Base-by-base conservation (phyloP, 2,113 vertebrate genomes). In the Cynocephalus volans region DNA sequence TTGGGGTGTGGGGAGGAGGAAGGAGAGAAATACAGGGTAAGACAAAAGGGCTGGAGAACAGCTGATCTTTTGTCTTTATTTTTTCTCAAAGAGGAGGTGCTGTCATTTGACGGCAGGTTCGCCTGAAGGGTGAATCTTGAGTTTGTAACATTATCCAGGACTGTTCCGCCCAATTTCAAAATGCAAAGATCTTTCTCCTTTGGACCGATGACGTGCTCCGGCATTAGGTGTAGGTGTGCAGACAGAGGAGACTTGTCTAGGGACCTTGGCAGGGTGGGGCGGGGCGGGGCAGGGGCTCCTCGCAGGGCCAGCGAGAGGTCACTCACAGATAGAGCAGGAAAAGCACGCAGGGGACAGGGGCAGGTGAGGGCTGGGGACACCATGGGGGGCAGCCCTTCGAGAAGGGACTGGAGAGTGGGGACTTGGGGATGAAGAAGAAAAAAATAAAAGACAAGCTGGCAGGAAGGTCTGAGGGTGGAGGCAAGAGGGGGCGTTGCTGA, bases 61-160 rank as follows among this genome's bases (percentile, higher is more conserved):
- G 98, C 96, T 97, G 97, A 97, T 96, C 91, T 97, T 72, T 18
- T 50, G 23, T 69, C 62, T 58, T 81, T 64, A 11, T 69, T 92
- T 79, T 67, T 95, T 89, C 97, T 97, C 96, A 96, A 92, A 98
- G 41, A 41, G 41, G 88, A 98, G 98, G 96, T 81, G 76, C 81
- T 93, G 96, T 97, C 96, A 73, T 97, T 95, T 95, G 98, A 97
- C 64, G 87, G 97, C 98, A 98, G 93, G 98, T 91, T 96, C 98
- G 96, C 97, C 98, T 94, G 93, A 86, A 69, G 95, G 97, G 88
- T 79, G 81, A 97, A 15, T 45, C 97, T 97, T 76, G 96, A 80
- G 82, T 95, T 69, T 98, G 93, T 95, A 98, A 98, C 98, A 89
- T 97, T 97, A 70, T 70, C 62, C 84, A 6, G 97, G 96, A 93